Percentiles rank a stretch among this genome's conserved stretches.
Conservation (phyloP, 1,140 invertebrate species). For the Elymnias hypermnestra region DNA sequence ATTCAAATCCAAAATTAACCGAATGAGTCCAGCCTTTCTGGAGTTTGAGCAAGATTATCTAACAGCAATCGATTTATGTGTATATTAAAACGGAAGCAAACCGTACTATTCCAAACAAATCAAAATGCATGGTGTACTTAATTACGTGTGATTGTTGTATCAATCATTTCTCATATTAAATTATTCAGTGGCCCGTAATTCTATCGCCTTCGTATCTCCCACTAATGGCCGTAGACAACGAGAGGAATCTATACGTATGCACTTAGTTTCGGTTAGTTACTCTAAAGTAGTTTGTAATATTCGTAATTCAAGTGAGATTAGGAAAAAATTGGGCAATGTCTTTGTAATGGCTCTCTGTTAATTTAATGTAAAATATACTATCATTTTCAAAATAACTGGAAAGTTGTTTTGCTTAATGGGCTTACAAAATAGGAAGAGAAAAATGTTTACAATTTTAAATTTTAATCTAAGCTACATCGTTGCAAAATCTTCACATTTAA, state of each 20-base stretch:
- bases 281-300: constrained; percentile 25
- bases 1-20: too few species aligned
- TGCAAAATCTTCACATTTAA: too few species aligned
- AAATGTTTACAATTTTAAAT: too few species aligned
- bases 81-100: too few species aligned
- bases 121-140: not conserved
- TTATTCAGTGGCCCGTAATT: constrained; percentile 71
- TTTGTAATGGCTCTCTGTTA: constrained; percentile 7
- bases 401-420: too few species aligned
- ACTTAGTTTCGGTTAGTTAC: constrained; percentile 71
- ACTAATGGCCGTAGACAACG: constrained; percentile 41
- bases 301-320: constrained; percentile 58
- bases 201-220: constrained; percentile 48
- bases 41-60: too few species aligned
- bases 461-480: too few species aligned
- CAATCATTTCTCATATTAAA: constrained; percentile 74
- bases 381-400: not conserved
- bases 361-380: too few species aligned
- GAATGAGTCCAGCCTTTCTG: too few species aligned
- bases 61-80: too few species aligned
- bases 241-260: constrained; percentile 46
- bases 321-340: constrained; percentile 25
- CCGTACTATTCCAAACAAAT: not conserved
- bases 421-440: too few species aligned
- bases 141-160: constrained; percentile 62